Conservation (phyloP, 2,113 vertebrate genomes). For the Rhegmatorhina hoffmannsi region DNA sequence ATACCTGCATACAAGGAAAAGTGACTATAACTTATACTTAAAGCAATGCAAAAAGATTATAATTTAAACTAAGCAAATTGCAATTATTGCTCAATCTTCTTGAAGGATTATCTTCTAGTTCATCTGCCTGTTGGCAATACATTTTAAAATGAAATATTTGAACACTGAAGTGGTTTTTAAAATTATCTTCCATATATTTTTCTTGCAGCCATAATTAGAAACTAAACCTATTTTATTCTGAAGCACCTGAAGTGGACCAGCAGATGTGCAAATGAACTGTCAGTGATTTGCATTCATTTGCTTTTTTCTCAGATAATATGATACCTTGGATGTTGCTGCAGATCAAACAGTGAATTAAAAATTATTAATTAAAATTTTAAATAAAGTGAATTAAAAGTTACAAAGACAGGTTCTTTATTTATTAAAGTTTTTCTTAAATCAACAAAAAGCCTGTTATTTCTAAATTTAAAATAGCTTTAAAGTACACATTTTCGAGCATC, state of each 20-base stretch:
- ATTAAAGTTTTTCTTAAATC: background rate
- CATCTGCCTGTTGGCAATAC: constrained; percentile 62
- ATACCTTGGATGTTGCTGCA: constrained; percentile 45
- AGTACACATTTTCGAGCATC: background rate
- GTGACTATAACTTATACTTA: constrained; percentile 44
- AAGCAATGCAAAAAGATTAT: constrained; percentile 58
- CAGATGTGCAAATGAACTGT: constrained; percentile 42
- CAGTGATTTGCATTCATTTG: constrained; percentile 49
- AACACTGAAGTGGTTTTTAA: constrained; percentile 53
- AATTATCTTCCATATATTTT: constrained; percentile 58
- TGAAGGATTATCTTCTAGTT: constrained; percentile 67
- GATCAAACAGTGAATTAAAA: constrained; percentile 60
- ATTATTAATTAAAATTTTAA: constrained; percentile 47
- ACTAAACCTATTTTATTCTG: constrained; percentile 57
- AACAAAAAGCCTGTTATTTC: background rate
- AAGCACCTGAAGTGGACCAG: constrained; percentile 61
- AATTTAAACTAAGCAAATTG: constrained; percentile 65
- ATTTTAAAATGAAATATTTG: constrained; percentile 71
- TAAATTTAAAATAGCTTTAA: background rate
- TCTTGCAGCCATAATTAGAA: constrained; percentile 60
- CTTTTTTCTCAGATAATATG: constrained; percentile 42
- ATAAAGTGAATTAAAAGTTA: constrained; percentile 27
- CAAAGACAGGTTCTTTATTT: background rate
- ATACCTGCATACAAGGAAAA: constrained; percentile 25
- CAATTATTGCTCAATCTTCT: constrained; percentile 64